Base-by-base conservation (phyloP, 2,113 vertebrate species). In the Nothocercus nigrocapillus region DNA sequence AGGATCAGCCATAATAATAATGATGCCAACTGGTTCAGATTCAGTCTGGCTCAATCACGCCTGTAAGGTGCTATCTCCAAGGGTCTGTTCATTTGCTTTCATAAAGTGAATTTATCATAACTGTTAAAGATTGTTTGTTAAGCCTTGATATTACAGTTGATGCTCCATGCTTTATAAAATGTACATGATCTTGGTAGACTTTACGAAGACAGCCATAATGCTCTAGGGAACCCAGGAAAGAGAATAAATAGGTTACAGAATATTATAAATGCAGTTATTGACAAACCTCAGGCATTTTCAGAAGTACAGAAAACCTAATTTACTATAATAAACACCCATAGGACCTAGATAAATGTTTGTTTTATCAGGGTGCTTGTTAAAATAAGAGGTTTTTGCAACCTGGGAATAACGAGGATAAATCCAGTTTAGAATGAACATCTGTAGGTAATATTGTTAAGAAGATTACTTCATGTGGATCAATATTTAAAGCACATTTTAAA, bases 11-110 rank as follows among this genome's bases (percentile, higher is more conserved):
- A 11, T 84, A 53, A 14, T 21, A 38, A 13, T 78, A 61, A 36
- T 2, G 6, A 13, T 34, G 17, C 16, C 40, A 38, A n/a, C 9
- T 19, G 38, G 38, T 58, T 85, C 0, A 4, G 34, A 42, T 70
- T 77, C 44, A 58, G 22, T 13, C 13, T 84, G 63, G 30, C 7
- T 88, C 11, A 25, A 1, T 93, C 56, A 11, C 10, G 32, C 20
- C 51, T 53, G 27, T 58, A 61, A 54, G 20, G 22, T 78, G 17
- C 13, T 42, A 8, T 87, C 61, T 70, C 81, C 19, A 13, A 14
- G 22, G 25, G 0, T 0, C 15, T 66, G 1, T 67, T 44, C 66
- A 5, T 34, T 73, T 28, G 40, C 5, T 36, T 4, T 5, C 7
- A 7, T 14, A 59, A 77, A 64, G 9, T 3, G 20, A 1, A 0